These are phyloP conservation scores for Scopus umbretta DNA, from an alignment of 2,113 vertebrate species.

Conservation along the genomic window DNA sequence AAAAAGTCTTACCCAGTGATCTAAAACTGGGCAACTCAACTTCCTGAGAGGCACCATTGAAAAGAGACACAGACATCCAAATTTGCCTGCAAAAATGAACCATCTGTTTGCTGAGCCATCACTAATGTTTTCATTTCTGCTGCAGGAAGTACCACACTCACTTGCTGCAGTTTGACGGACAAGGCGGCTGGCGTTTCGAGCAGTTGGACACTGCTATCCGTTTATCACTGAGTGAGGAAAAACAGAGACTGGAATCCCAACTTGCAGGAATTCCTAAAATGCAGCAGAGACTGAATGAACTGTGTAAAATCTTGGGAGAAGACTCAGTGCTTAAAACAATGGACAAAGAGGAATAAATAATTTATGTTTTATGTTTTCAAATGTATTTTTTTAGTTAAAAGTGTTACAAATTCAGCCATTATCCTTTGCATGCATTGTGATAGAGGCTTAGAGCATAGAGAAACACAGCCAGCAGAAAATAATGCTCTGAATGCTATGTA, in stretches of 20 bases:
- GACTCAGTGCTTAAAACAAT: conserved; percentile 92
- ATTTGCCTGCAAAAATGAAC: not conserved
- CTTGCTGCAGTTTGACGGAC: conserved; percentile 96
- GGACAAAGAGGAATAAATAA: conserved; percentile 68
- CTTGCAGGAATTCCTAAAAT: conserved; percentile 96
- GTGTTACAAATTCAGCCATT: conserved; percentile 44
- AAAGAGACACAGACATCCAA: not conserved
- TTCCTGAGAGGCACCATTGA: not conserved
- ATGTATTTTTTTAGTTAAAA: conserved; percentile 60
- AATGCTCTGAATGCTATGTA: conserved; percentile 60
- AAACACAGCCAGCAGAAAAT: conserved; percentile 32
- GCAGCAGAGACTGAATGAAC: conserved; percentile 94
- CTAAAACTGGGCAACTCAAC: not conserved
- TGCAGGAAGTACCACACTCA: conserved; percentile 98
- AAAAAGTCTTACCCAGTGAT: not conserved
- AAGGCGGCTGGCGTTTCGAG: conserved; percentile 96
- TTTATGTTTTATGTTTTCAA: conserved; percentile 43
- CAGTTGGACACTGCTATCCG: conserved; percentile 92
- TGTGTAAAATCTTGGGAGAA: conserved; percentile 95
- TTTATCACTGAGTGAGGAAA: conserved; percentile 93
- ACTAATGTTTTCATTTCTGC: conserved; percentile 48
- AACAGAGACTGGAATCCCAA: conserved; percentile 93
- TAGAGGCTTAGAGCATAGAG: conserved; percentile 61
- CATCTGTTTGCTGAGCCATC: not conserved
- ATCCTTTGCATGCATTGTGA: conserved; percentile 63